Evolutionary conservation across 2,888 invertebrate species (phyloP).

Genomic region (Ophonus ardosiacus): DNA sequence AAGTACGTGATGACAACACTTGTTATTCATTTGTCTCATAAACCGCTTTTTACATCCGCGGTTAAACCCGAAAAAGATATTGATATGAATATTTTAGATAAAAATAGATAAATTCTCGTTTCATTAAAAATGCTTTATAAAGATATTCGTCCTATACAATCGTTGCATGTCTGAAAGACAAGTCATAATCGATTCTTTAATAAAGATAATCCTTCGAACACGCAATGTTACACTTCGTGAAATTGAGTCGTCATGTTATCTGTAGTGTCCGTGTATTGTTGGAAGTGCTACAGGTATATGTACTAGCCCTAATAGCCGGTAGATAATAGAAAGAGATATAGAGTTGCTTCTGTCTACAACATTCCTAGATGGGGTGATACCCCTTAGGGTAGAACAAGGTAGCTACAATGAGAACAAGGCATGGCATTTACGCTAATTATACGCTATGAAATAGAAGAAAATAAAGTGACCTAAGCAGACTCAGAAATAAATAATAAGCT

Average conservation of each 20-base stretch:
- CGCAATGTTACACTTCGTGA: neutral
- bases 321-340: conserved; percentile 14
- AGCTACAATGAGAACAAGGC: neutral
- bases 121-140: neutral
- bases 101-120: neutral
- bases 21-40: conserved; percentile 25
- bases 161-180: no score
- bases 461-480: no score
- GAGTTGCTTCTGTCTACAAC: neutral
- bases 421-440: no score
- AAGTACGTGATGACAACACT: conserved; percentile 17
- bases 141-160: no score
- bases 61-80: neutral
- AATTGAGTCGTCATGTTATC: conserved; percentile 23
- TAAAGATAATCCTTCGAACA: neutral
- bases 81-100: conserved; percentile 11
- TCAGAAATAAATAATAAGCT: no score
- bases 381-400: neutral
- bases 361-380: conserved; percentile 26
- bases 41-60: conserved; percentile 7
- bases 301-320: neutral
- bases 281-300: conserved; percentile 22
- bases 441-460: no score
- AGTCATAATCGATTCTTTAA: conserved; percentile 8
- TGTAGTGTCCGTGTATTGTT: neutral